These are phyloP conservation scores for Aphelinus atriplicis DNA, from an alignment of 1,140 invertebrate species.

Conservation along the genomic window DNA sequence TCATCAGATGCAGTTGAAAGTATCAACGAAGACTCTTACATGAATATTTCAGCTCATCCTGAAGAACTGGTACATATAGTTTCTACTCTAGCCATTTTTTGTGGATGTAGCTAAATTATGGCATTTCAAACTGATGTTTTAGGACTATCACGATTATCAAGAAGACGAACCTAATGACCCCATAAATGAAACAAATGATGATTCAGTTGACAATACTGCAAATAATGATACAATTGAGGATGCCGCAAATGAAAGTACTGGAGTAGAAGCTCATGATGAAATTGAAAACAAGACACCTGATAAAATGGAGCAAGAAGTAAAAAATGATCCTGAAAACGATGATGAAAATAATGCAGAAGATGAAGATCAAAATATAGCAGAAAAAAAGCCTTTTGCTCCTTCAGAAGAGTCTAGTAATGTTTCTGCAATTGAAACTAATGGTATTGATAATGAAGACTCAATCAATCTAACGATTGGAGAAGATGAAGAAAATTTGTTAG, in stretches of 20 bases:
- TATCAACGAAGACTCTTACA: constrained; percentile 12
- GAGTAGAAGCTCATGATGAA: constrained; percentile 54
- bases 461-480: constrained; percentile 84
- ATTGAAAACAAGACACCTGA: constrained; percentile 25
- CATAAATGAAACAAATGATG: neutral
- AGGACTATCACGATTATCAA: constrained; percentile 12
- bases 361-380: constrained; percentile 41
- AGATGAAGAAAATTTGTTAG: constrained; percentile 80
- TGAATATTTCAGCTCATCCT: constrained; percentile 30
- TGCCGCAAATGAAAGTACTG: constrained; percentile 48
- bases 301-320: constrained; percentile 33
- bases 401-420: constrained; percentile 39
- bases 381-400: constrained; percentile 37
- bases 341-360: too few relatives aligned
- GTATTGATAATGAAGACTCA: constrained; percentile 79
- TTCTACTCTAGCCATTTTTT: too few relatives aligned
- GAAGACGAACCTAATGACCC: constrained; percentile 38
- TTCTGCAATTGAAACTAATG: constrained; percentile 59
- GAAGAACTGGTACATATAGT: constrained; percentile 36
- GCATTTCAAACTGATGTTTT: too few relatives aligned
- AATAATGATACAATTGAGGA: constrained; percentile 42
- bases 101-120: too few relatives aligned
- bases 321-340: constrained; percentile 37
- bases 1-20: neutral
- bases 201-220: constrained; percentile 10